phyloP scores from a whole-genome alignment of 2,888 invertebrate genomes.

The Cataglyphis rosenhaueri region DNA sequence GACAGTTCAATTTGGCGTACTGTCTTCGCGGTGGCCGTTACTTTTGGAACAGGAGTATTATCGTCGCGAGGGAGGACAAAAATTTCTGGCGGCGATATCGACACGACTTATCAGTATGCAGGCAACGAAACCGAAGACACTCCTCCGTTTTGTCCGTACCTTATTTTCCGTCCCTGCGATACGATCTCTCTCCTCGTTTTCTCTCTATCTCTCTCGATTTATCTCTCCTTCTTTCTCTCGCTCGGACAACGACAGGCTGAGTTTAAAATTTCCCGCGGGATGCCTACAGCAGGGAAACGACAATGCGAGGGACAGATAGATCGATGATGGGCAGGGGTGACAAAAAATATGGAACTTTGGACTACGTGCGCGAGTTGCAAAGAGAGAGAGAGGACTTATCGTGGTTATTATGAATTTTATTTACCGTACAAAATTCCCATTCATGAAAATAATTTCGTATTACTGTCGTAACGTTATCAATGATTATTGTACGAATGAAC shows the following conservation, averaged over 20 bases:
- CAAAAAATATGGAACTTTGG: constrained; percentile 20
- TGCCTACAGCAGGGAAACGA: constrained; percentile 39
- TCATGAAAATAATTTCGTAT: constrained; percentile 27
- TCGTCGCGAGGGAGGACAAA: constrained; percentile 36
- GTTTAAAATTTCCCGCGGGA: constrained; percentile 75
- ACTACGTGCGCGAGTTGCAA: constrained; percentile 28
- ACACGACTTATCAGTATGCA: constrained; percentile 67
- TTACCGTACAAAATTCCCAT: neutral
- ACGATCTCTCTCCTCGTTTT: constrained; percentile 23
- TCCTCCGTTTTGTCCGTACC: constrained; percentile 42
- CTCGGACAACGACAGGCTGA: constrained; percentile 37
- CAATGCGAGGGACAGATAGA: constrained; percentile 57
- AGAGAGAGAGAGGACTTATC: constrained; percentile 43
- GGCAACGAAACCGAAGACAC: constrained; percentile 52
- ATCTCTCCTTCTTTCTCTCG: neutral
- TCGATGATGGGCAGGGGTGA: constrained; percentile 61
- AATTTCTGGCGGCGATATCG: constrained; percentile 48
- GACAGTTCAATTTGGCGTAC: constrained; percentile 49
- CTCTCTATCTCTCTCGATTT: neutral
- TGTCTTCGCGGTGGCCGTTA: constrained; percentile 49
- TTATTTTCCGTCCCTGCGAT: constrained; percentile 22
- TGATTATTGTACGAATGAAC: neutral
- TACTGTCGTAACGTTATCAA: neutral
- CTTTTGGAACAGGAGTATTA: constrained; percentile 37
- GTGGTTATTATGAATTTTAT: constrained; percentile 14